Conservation (phyloP, 2,797 vertebrate genomes). For the Rousettus madagascariensis region DNA sequence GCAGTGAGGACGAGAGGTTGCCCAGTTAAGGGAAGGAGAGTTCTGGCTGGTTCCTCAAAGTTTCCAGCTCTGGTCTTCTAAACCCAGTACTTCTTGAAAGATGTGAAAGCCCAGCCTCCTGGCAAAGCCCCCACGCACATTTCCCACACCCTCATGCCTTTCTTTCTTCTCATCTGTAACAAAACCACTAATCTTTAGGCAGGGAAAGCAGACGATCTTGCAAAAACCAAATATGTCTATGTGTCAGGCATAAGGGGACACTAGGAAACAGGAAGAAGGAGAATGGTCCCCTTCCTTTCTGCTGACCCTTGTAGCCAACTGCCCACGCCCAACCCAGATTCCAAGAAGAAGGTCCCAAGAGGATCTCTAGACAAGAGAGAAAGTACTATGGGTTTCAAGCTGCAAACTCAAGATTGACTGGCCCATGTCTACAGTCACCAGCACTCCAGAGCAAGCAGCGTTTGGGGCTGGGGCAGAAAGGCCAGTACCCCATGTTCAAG, state of each 20-base stretch:
- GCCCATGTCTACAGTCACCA: neutral
- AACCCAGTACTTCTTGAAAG: neutral
- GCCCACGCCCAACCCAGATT: neutral
- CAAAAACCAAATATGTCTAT: neutral
- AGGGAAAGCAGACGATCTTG: neutral
- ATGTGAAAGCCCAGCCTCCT: neutral
- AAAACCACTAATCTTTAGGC: neutral
- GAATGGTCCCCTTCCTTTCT: neutral
- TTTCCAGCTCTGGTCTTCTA: neutral
- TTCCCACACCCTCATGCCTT: fast-evolving
- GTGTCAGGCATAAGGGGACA: neutral
- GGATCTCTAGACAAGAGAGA: neutral
- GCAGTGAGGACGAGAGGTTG: neutral
- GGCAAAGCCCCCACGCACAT: neutral
- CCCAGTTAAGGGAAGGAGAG: neutral
- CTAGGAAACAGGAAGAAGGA: neutral
- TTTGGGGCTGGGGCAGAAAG: neutral
- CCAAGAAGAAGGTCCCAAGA: neutral
- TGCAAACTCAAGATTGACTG: neutral
- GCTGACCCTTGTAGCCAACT: neutral
- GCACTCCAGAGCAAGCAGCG: neutral
- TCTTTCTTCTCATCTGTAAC: neutral
- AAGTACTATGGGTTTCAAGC: neutral
- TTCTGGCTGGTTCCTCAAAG: neutral
- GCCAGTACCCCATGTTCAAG: neutral